A percentile compares a stretch with the other conserved stretches of the same genome.
These are phyloP conservation scores for Drosophila macrothrix DNA, from an alignment of 2,888 invertebrate species.

Conservation along the genomic window DNA sequence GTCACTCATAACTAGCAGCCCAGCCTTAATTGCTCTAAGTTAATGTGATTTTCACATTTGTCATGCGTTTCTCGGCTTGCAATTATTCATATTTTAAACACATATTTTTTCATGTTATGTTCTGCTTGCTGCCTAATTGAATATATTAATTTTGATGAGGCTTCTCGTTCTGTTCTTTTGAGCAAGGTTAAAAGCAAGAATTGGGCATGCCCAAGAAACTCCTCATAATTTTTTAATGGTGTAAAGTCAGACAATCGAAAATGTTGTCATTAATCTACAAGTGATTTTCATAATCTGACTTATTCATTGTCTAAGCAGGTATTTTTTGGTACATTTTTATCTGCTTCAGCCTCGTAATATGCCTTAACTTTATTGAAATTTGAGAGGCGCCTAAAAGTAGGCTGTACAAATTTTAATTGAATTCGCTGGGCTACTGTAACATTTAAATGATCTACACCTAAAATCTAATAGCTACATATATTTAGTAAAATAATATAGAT, in stretches of 20 bases:
- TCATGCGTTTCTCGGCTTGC: slow-evolving; percentile 47
- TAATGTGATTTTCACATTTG: slow-evolving; percentile 57
- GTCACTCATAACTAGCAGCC: slow-evolving; percentile 49
- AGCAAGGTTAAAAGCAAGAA: slow-evolving; percentile 29
- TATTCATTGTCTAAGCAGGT: neutral
- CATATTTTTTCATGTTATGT: slow-evolving; percentile 60
- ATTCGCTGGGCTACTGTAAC: neutral
- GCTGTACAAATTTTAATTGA: accelerated
- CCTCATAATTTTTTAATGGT: neutral
- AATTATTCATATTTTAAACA: slow-evolving; percentile 64
- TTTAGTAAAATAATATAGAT: neutral
- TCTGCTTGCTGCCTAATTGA: slow-evolving; percentile 61
- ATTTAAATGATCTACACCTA: slow-evolving; percentile 7
- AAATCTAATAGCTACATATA: neutral
- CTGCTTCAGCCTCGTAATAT: slow-evolving; percentile 7
- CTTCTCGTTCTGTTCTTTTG: slow-evolving; percentile 33
- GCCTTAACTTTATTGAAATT: neutral
- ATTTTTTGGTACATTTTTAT: neutral
- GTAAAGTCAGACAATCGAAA: neutral
- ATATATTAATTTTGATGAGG: slow-evolving; percentile 61
- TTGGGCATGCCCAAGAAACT: slow-evolving; percentile 6
- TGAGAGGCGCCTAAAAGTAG: slow-evolving; percentile 24
- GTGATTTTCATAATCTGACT: neutral
- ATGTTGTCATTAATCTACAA: neutral
- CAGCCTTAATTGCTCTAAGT: slow-evolving; percentile 43